Base-by-base conservation (phyloP, 2,888 invertebrate species). In the Trissolcus brochymenae region DNA sequence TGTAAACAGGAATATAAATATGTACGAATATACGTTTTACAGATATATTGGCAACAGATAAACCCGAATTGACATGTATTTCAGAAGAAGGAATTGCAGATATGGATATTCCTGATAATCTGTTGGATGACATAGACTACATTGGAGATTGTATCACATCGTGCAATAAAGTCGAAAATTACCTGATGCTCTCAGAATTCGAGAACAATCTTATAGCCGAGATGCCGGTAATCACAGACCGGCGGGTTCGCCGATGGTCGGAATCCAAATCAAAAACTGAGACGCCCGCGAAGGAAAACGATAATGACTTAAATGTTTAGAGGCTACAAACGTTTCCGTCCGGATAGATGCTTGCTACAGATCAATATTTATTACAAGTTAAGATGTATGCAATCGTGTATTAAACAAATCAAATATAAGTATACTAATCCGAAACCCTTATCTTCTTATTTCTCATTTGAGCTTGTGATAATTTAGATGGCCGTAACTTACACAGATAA, bases 141-240 rank as follows among this genome's bases (percentile, higher is more conserved):
- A 94, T 94, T 79, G 94, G 94, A 66, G 95, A 95, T 88, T 95
- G 95, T 88, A 95, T 95, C 88, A 95, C 95, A 81, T 95, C 95
- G 79, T 95, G 95, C 90, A 95, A 95, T 90, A 95, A 95, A 91
- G 94, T 95, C 80, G 95, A 95, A 89, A 95, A 95, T 90, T 95
- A 95, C 88, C 90, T 95, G 83, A 95, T 95, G 95, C 91, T 95
- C 79, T 95, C 95, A 84, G 95, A 95, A 89, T 95, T 95, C 88
- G 95, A 95, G 88, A 95, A 95, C 90, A 95, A 95, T 88, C 90
- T 95, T 73, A 94, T 94, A 84, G 94, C 94, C 1, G 95, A 95
- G 87, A 91, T 94, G 90, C 94, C 94, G 17, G 93, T 93, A 82
- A 90, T 94, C 83, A 91, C 93, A 89, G 94, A 94, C 86, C 91